Evolutionary conservation across 2,888 invertebrate genomes (phyloP).

Genomic region (Galeruca laticollis): DNA sequence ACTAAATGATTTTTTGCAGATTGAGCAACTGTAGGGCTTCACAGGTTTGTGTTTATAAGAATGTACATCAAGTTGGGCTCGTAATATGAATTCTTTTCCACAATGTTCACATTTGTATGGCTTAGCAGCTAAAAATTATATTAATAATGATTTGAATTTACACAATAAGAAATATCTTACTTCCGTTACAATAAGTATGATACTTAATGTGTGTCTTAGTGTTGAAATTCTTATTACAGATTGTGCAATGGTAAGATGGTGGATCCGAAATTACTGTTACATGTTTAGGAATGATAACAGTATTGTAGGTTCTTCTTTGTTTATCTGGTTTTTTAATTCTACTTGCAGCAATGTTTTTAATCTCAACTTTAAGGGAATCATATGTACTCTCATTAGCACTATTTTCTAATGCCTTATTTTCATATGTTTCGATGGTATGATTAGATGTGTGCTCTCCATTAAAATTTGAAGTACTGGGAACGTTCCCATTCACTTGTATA

Average conservation of each 20-base stretch:
- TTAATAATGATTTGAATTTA: not conserved
- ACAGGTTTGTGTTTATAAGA: conserved; percentile 75
- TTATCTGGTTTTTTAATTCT: conserved; percentile 31
- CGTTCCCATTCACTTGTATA: conserved; percentile 58
- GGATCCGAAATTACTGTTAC: conserved; percentile 65
- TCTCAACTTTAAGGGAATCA: conserved; percentile 23
- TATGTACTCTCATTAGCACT: conserved; percentile 13
- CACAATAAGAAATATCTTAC: conserved; percentile 49
- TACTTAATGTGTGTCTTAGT: conserved; percentile 77
- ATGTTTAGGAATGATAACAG: conserved; percentile 57
- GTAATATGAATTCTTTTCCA: conserved; percentile 75
- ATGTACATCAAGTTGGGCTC: conserved; percentile 81
- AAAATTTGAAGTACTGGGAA: conserved; percentile 30
- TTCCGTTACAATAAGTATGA: conserved; percentile 74
- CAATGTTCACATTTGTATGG: conserved; percentile 69
- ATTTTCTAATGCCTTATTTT: not conserved
- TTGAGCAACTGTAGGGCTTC: conserved; percentile 72
- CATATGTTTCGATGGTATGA: conserved; percentile 7
- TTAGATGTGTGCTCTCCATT: conserved; percentile 25
- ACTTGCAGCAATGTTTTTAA: conserved; percentile 21
- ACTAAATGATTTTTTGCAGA: conserved; percentile 77
- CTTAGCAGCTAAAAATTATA: conserved; percentile 61
- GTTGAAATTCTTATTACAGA: conserved; percentile 77
- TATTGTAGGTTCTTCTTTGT: conserved; percentile 37
- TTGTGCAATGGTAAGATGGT: conserved; percentile 73